phyloP scores from a whole-genome alignment of 2,888 invertebrate species.

The Drosophila percnosoma region DNA sequence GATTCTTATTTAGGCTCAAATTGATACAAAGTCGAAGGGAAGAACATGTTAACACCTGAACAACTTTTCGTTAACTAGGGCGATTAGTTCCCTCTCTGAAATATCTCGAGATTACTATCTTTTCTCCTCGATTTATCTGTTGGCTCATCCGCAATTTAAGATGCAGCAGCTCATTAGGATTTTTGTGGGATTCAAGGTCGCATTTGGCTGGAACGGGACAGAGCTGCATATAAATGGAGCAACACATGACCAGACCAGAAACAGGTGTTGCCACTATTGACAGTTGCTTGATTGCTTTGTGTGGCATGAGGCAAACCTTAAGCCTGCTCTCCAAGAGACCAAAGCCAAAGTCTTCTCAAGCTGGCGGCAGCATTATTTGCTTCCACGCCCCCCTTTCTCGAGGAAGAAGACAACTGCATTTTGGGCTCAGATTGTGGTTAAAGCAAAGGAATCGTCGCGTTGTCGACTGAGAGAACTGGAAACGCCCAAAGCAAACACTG shows the following conservation, averaged over 20 bases:
- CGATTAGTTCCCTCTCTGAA: slow-evolving; percentile 1
- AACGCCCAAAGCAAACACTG: slow-evolving; percentile 71
- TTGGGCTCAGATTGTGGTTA: slow-evolving; percentile 23
- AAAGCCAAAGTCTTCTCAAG: slow-evolving; percentile 6
- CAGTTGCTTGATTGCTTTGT: slow-evolving; percentile 71
- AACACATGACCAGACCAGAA: slow-evolving; percentile 23
- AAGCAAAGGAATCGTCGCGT: slow-evolving; percentile 42
- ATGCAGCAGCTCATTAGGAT: slow-evolving; percentile 18
- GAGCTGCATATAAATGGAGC: slow-evolving; percentile 32
- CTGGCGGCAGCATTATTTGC: slow-evolving; percentile 28
- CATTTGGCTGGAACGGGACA: not conserved
- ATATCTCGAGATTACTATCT: not conserved
- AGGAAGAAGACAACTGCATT: slow-evolving; percentile 73
- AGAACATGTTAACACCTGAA: slow-evolving; percentile 39
- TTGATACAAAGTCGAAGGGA: slow-evolving; percentile 42
- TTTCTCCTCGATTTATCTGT: slow-evolving; percentile 36
- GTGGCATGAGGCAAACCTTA: slow-evolving; percentile 62
- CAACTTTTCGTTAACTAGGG: slow-evolving; percentile 9
- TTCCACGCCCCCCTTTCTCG: slow-evolving; percentile 57
- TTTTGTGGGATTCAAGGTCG: slow-evolving; percentile 60
- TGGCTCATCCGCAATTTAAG: slow-evolving; percentile 34
- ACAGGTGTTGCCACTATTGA: slow-evolving; percentile 72
- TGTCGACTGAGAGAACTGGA: slow-evolving; percentile 43
- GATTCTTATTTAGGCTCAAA: slow-evolving; percentile 31
- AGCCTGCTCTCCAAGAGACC: slow-evolving; percentile 8